Evolutionary conservation across 2,888 invertebrate genomes (phyloP).

Genomic region (Eulithis prunata): DNA sequence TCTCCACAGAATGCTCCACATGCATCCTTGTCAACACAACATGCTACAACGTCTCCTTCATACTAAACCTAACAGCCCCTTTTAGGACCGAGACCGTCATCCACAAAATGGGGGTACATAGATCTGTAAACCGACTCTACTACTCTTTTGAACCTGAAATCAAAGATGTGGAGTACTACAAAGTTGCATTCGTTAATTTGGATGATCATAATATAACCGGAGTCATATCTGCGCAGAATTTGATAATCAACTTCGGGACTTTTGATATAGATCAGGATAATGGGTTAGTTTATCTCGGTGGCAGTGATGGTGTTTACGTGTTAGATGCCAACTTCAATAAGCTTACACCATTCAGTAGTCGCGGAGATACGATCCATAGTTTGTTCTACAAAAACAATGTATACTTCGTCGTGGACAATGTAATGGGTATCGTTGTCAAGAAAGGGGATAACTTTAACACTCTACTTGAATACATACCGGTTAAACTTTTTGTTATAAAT

Average conservation of each 20-base stretch:
- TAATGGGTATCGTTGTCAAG: conserved; percentile 61
- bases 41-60: conserved; percentile 62
- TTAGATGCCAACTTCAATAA: conserved; percentile 54
- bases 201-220: conserved; percentile 51
- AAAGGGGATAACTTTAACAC: conserved; percentile 62
- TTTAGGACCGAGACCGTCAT: conserved; percentile 67
- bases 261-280: conserved; percentile 73
- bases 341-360: conserved; percentile 63
- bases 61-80: conserved; percentile 65
- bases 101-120: conserved; percentile 61
- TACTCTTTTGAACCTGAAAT: conserved; percentile 71
- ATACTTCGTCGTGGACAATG: conserved; percentile 61
- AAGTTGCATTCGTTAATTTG: conserved; percentile 67
- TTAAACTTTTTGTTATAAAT: conserved; percentile 68
- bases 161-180: conserved; percentile 66
- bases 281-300: conserved; percentile 66
- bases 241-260: conserved; percentile 65
- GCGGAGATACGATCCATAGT: conserved; percentile 62
- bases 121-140: conserved; percentile 60
- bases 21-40: conserved; percentile 60
- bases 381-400: conserved; percentile 66
- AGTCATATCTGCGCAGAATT: conserved; percentile 52
- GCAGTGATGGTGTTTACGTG: conserved; percentile 66
- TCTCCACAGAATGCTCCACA: conserved; percentile 48
- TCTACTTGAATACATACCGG: conserved; percentile 53